Evolutionary conservation across 2,888 invertebrate genomes (phyloP), one percentile per base, ranked within the genome.

Genomic region (Odontocolon sp.): DNA sequence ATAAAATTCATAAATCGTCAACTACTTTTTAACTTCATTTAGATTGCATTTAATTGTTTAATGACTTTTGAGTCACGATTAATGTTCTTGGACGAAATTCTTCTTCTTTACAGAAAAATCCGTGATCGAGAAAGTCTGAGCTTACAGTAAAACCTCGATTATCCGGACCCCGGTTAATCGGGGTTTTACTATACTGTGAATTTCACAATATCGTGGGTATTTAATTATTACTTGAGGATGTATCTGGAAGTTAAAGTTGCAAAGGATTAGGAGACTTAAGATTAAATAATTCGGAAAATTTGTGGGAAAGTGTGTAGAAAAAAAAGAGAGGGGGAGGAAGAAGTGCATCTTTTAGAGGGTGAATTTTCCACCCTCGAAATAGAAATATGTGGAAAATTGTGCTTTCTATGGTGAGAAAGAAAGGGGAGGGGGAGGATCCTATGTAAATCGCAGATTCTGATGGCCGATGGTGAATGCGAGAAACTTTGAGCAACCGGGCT

Each of bases 271-370:
- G 31, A 40, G 40, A 42, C 63, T 54, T n/a, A 66, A 31, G 66
- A 38, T 66, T 76, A 59, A 66, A 70, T 66, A 76, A 69, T 71
- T 71, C 57, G 67, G 1, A 26, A 69, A 31, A 52, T 68, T 42
- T 68, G 57, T 54, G 47, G 59, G 64, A n/a, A n/a, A n/a, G n/a
- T n/a, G n/a, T n/a, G n/a, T n/a, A n/a, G n/a, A n/a, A n/a, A n/a
- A n/a, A n/a, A n/a, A n/a, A n/a, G n/a, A 76, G 50, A 57, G 68
- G 40, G 36, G n/a, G 50, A 38, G 70, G 70, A 73, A 54, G 68
- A 73, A 72, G 74, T 18, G 54, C 69, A 81, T 26, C 26, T 68
- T n/a, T n/a, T n/a, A n/a, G n/a, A n/a, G n/a, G n/a, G n/a, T n/a
- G n/a, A n/a, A n/a, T n/a, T n/a, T n/a, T n/a, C n/a, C n/a, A n/a